Evolutionary conservation across 2,888 invertebrate species (phyloP), one percentile per base, ranked within the genome.

Genomic region (Heterodera filipjevi): DNA sequence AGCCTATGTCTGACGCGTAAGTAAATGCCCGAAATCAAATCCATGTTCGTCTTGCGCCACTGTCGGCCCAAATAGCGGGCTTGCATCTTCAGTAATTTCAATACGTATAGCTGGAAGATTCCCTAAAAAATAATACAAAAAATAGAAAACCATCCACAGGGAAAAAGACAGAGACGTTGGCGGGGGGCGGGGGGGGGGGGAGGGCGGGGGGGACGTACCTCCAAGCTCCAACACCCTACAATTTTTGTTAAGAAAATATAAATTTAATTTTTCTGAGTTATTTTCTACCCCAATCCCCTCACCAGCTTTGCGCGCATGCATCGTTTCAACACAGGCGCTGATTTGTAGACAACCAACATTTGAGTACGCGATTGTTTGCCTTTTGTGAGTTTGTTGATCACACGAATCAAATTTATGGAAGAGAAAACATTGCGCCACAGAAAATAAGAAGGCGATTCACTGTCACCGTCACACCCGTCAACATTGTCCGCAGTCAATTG

Each of bases 1-100:
- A 99, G 92, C 77, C 91, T 84, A 85, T 92, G 92, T 33, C 92
- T 87, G 14, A 92, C 92, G 92, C 98, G 97, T 79, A 95, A 94
- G 90, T 99, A 99, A 89, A 99, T 99, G 79, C 97, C 96, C 90
- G 97, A 97, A 91, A 99, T 95, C 0, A 96, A 96, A 90, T 97
- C 98, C 97, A 99, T 99, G 90, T 99, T 99, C 0, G 95, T 94
- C 90, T 98, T 98, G 73, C 99, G 92, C 99, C 99, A 99, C 89
- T 99, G 98, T 19, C 99, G 92, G 0, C 99, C 99, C 86, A 99
- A 92, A 91, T 98, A 99, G 89, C 98, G 96, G 0, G 98, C 97
- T 91, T 99, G 99, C 96, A 99, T 97, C 92, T 99, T 99, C 22
- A 99, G 91, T 79, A 99, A 91, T 90, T 99, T 99, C 81, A 99